phyloP scores from a whole-genome alignment of 1,140 invertebrate species.

The Ruditapes philippinarum region DNA sequence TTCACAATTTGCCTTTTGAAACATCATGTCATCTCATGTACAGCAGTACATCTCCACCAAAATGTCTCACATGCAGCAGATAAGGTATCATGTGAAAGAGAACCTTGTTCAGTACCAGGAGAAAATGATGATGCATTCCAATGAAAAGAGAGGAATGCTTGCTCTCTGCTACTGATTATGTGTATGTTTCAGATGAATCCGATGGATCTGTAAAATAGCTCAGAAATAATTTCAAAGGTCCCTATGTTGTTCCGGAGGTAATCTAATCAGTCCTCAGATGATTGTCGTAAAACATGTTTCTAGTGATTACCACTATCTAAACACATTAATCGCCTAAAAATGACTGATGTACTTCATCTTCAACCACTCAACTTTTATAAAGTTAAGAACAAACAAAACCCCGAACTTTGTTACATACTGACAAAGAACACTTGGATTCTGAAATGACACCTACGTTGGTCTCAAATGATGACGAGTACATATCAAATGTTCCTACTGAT shows the following conservation, averaged over 20 bases:
- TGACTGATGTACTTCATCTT: constrained; percentile 31
- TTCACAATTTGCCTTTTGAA: background rate
- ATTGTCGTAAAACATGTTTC: constrained; percentile 1
- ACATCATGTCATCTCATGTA: background rate
- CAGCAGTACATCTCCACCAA: background rate
- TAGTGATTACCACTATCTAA: background rate
- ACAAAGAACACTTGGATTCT: too few species aligned
- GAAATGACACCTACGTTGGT: background rate
- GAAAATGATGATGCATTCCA: constrained; percentile 24
- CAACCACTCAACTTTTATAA: constrained; percentile 5
- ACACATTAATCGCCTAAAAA: constrained; percentile 56
- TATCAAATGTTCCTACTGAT: too few species aligned
- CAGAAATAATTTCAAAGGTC: constrained; percentile 55
- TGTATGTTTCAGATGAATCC: too few species aligned
- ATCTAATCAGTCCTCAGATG: constrained; percentile 11
- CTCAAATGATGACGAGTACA: background rate
- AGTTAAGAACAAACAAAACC: background rate
- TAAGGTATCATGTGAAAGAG: background rate
- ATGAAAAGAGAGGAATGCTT: constrained; percentile 1
- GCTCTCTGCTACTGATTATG: background rate
- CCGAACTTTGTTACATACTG: background rate
- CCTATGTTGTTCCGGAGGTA: constrained; percentile 12
- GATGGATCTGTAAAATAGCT: background rate
- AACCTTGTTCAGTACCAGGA: background rate
- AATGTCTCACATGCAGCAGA: background rate